These are phyloP conservation scores for Stramonita haemastoma DNA, from an alignment of 2,888 invertebrate species.

Conservation along the genomic window DNA sequence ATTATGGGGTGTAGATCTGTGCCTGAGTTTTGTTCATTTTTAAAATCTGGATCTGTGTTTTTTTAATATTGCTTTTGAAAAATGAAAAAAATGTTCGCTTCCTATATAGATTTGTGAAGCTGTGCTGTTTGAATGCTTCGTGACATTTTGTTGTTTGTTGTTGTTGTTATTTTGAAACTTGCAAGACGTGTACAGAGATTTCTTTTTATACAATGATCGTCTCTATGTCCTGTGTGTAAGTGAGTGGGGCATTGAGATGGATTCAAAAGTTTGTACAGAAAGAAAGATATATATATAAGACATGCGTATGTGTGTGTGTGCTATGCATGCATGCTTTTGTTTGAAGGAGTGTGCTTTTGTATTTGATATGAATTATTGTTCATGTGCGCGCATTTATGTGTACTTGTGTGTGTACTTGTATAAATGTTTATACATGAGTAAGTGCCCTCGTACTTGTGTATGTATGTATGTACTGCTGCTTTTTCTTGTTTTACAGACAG, in stretches of 20 bases:
- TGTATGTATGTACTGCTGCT: neutral
- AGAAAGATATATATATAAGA: neutral
- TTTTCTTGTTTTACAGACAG: too few relatives aligned
- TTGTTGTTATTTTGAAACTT: too few relatives aligned
- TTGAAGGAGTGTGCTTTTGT: neutral
- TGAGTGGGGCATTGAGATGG: too few relatives aligned
- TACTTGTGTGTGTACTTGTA: neutral
- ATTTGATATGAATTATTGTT: neutral
- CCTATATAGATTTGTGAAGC: too few relatives aligned
- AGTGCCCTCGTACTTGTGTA: neutral
- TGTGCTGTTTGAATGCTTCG: too few relatives aligned
- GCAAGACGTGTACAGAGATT: too few relatives aligned
- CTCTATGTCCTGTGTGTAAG: too few relatives aligned
- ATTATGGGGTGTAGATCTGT: neutral
- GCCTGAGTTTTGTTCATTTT: neutral
- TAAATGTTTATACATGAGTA: neutral
- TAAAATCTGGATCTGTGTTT: neutral
- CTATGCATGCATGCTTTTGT: neutral
- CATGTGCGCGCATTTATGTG: neutral
- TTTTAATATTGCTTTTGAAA: neutral
- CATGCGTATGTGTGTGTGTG: neutral
- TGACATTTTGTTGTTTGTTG: too few relatives aligned
- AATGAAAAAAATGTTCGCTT: neutral
- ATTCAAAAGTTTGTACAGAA: too few relatives aligned
- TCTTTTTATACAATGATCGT: too few relatives aligned